Evolutionary conservation across 2,888 invertebrate genomes (phyloP), one percentile per base, ranked within the genome.

Genomic region (Brassicogethes aeneus): DNA sequence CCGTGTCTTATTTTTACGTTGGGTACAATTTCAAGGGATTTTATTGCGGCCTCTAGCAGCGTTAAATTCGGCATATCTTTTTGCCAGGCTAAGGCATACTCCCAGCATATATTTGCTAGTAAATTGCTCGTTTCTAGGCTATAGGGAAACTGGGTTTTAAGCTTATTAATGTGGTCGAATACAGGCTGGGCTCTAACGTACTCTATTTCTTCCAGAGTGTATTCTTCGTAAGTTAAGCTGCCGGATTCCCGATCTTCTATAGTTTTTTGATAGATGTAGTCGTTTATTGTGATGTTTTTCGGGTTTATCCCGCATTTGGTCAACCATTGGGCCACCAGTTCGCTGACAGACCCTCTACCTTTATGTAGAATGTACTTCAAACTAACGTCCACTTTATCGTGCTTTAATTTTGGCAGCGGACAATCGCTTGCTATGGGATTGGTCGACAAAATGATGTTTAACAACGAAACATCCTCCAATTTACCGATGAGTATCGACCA

Each of bases 41-140:
- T 70, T 3, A 91, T 57, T 0, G 86, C 81, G n/a, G 83, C 79
- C 48, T 79, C 74, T 17, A 94, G 71, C 53, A 79, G 73, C 10
- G 75, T 70, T 3, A 84, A 70, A 47, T 76, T 73, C 34, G 79
- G 73, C 45, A 82, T 74, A 50, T 84, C 78, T 63, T 84, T 87
- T 59, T 87, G 85, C 93, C 94, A 95, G 38, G 79, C 76, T 50
- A 86, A 77, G 39, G 88, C 81, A 62, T 87, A 91, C 64, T 94
- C 93, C 94, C 94, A 94, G 50, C 84, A 80, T 75, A 93, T 82
- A 62, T 93, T 90, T 10, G 86, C 80, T 36, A 93, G 71, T 31
- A 95, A 70, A 30, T 84, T 79, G 55, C 86, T 83, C 1, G 84
- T 76, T 41, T 83, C 79, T 39, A 92, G 73, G 63, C 92, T 93